phyloP scores from a whole-genome alignment of 2,797 vertebrate species.

The Lates japonicus region DNA sequence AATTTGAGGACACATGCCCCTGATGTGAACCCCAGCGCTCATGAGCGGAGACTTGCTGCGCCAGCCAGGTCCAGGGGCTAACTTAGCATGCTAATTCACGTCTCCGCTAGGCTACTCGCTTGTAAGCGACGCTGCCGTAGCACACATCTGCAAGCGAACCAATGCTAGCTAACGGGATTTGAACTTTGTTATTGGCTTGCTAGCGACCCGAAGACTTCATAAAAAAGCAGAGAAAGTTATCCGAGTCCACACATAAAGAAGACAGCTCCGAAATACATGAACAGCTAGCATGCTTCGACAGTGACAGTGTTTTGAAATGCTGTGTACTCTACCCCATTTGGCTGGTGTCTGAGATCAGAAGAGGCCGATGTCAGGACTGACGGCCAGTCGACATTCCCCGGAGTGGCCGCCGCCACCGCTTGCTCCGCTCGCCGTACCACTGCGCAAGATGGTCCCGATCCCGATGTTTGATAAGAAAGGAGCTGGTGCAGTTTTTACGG shows the following conservation, averaged over 20 bases:
- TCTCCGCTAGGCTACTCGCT: conserved; percentile 69
- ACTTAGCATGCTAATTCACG: conserved; percentile 82
- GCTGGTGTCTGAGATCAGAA: conserved; percentile 74
- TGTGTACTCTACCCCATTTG: conserved; percentile 82
- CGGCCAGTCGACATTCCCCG: conserved; percentile 86
- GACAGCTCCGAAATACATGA: conserved; percentile 10
- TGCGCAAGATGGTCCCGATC: conserved; percentile 77
- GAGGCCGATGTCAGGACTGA: conserved; percentile 88
- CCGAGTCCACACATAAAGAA: conserved; percentile 19
- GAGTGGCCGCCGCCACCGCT: conserved; percentile 76
- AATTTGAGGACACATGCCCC: conserved; percentile 74
- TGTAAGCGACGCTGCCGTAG: conserved; percentile 66
- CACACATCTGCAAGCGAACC: conserved; percentile 72
- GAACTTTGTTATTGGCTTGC: conserved; percentile 70
- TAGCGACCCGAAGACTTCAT: conserved; percentile 57
- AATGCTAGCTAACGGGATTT: conserved; percentile 68
- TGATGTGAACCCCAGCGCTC: conserved; percentile 70
- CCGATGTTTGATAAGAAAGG: conserved; percentile 53
- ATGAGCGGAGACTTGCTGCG: conserved; percentile 67
- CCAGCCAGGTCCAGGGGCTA: conserved; percentile 73
- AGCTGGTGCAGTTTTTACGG: conserved; percentile 53
- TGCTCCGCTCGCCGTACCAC: conserved; percentile 62
- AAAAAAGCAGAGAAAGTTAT: conserved; percentile 57
- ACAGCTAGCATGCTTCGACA: conserved; percentile 33
- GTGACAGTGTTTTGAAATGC: conserved; percentile 64